These are phyloP conservation scores for Mamestra configurata DNA, from an alignment of 1,140 invertebrate species.

Conservation along the genomic window DNA sequence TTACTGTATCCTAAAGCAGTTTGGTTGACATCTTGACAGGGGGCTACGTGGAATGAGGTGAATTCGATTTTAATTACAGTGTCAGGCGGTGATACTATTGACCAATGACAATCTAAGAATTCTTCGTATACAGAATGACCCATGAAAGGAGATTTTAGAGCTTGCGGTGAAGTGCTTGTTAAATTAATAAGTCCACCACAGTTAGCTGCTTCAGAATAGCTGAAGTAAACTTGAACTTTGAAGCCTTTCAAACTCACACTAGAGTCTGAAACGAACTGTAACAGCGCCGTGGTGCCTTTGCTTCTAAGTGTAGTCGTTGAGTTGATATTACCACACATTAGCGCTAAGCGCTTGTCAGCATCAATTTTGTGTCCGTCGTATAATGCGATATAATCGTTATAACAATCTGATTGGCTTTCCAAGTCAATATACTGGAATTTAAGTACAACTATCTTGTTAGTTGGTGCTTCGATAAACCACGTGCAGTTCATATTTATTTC, in stretches of 20 bases:
- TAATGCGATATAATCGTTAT: conserved; percentile 89
- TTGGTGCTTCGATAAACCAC: conserved; percentile 93
- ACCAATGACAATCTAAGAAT: conserved; percentile 85
- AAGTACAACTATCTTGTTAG: conserved; percentile 90
- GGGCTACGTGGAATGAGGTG: conserved; percentile 87
- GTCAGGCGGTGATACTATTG: conserved; percentile 81
- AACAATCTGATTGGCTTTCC: conserved; percentile 81
- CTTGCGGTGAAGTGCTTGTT: conserved; percentile 52
- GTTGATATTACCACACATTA: conserved; percentile 90
- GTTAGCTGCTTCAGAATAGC: conserved; percentile 85
- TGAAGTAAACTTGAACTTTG: conserved; percentile 89
- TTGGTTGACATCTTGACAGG: conserved; percentile 77
- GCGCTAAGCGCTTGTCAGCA: conserved; percentile 84
- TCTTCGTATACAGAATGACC: conserved; percentile 76
- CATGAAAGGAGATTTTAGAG: conserved; percentile 74
- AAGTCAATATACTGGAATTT: conserved; percentile 89
- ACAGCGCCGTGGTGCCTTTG: conserved; percentile 86
- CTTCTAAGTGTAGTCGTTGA: conserved; percentile 89
- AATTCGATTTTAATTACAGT: conserved; percentile 89
- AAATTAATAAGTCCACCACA: conserved; percentile 79
- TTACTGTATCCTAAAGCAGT: conserved; percentile 77
- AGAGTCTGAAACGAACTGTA: conserved; percentile 88
- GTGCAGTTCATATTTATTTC: conserved; percentile 90
- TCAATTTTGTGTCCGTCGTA: conserved; percentile 88
- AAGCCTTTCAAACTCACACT: conserved; percentile 87